These are phyloP conservation scores for Temnopleurus reevesii DNA, from an alignment of 53 echinoderm and acorn worm species.

Conservation along the genomic window DNA sequence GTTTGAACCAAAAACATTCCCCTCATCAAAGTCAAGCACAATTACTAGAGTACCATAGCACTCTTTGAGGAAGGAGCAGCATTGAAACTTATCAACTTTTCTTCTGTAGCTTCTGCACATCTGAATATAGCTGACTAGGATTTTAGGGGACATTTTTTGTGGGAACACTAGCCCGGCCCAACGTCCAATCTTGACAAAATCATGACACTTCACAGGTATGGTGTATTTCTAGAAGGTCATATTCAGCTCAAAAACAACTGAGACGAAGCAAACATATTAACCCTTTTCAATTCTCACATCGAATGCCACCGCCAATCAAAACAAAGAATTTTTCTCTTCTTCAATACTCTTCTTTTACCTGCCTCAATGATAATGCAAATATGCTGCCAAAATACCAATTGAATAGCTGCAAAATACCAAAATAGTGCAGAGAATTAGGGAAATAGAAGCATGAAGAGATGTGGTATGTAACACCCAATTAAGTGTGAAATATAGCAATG, in stretches of 20 bases:
- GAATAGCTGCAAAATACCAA: background rate
- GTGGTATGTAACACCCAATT: background rate
- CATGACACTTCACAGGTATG: background rate
- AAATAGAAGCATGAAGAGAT: background rate
- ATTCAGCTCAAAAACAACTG: background rate
- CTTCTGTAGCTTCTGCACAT: background rate
- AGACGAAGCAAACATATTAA: background rate
- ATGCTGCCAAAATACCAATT: conserved; percentile 8
- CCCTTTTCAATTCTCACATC: background rate
- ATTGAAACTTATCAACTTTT: background rate
- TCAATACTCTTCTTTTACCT: background rate
- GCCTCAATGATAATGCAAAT: background rate
- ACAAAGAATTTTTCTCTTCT: background rate
- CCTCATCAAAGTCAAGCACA: too few species aligned
- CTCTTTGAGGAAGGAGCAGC: background rate
- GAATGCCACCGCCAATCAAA: background rate
- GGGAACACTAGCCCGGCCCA: background rate
- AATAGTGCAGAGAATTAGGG: background rate
- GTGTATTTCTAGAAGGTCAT: background rate
- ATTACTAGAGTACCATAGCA: too few species aligned
- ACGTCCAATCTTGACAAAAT: background rate
- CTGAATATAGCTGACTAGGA: background rate
- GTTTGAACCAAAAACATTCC: too few species aligned
- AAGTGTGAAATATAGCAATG: background rate
- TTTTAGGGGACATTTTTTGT: background rate